Conservation (phyloP, 2,888 invertebrate species). For the Aricia artaxerxes region DNA sequence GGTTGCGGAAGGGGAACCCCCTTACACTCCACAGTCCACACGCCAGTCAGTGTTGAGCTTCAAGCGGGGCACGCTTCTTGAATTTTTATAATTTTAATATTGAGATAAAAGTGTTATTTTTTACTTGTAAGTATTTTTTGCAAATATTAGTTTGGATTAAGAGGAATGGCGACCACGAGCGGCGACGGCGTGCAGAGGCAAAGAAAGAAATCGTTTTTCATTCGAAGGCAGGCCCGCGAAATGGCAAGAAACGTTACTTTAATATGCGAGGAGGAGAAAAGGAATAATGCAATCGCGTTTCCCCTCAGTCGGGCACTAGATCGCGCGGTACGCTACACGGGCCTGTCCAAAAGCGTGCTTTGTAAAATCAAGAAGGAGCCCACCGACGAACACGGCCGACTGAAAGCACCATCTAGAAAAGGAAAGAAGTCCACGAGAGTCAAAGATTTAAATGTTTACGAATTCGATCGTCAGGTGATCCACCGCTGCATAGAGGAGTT, state of each 20-base stretch:
- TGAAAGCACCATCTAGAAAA: neutral
- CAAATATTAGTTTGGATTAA: neutral
- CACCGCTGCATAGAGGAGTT: neutral
- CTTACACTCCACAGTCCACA: neutral
- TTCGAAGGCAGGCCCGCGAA: neutral
- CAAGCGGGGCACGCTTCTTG: neutral
- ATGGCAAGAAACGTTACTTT: neutral
- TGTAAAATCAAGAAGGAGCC: neutral
- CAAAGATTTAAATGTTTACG: constrained; percentile 1
- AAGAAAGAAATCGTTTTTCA: neutral
- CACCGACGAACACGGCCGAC: neutral
- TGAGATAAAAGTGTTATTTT: neutral
- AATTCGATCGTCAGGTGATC: neutral
- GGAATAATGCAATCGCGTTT: neutral
- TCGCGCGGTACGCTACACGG: neutral
- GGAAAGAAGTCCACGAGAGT: neutral
- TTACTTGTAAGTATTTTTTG: neutral
- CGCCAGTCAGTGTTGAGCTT: neutral
- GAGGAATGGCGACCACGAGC: neutral
- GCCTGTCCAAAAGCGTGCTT: neutral
- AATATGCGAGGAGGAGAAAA: neutral
- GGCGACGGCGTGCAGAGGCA: neutral
- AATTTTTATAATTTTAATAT: neutral
- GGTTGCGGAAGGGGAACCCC: neutral
- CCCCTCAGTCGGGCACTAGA: neutral